Conservation (phyloP, 2,888 invertebrate genomes). For the Melieria omissa region DNA sequence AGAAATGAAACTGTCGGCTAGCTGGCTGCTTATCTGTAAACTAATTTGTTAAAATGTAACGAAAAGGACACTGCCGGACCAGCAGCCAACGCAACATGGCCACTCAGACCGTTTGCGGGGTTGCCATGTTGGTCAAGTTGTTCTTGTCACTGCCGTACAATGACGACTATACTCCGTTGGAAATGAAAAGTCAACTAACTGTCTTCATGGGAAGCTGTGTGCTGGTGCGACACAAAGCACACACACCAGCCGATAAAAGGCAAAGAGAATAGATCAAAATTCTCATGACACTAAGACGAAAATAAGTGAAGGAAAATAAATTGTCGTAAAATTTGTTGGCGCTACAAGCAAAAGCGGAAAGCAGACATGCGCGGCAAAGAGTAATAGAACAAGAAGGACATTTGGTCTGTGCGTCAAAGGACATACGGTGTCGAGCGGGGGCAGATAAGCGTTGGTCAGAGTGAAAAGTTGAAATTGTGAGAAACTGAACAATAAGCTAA, state of each 20-base stretch:
- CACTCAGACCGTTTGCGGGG: neutral
- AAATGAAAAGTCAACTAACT: slow-evolving; percentile 19
- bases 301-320: slow-evolving; percentile 35
- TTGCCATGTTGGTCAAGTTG: slow-evolving; percentile 17
- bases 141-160: neutral
- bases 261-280: slow-evolving; percentile 27
- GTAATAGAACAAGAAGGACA: no score
- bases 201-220: slow-evolving; percentile 7
- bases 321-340: slow-evolving; percentile 30
- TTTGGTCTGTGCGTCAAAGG: no score
- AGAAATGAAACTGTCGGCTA: neutral
- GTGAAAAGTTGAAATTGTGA: no score
- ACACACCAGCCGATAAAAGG: no score
- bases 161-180: slow-evolving; percentile 7
- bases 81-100: neutral
- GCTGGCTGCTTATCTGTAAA: slow-evolving; percentile 51
- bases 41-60: slow-evolving; percentile 57
- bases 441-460: no score
- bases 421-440: no score
- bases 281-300: slow-evolving; percentile 22
- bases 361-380: neutral
- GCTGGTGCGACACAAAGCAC: neutral
- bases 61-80: neutral
- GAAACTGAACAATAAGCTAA: no score
- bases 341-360: neutral